Evolutionary conservation across 2,797 vertebrate genomes (phyloP).

Genomic region (Cetoscarus ocellatus): DNA sequence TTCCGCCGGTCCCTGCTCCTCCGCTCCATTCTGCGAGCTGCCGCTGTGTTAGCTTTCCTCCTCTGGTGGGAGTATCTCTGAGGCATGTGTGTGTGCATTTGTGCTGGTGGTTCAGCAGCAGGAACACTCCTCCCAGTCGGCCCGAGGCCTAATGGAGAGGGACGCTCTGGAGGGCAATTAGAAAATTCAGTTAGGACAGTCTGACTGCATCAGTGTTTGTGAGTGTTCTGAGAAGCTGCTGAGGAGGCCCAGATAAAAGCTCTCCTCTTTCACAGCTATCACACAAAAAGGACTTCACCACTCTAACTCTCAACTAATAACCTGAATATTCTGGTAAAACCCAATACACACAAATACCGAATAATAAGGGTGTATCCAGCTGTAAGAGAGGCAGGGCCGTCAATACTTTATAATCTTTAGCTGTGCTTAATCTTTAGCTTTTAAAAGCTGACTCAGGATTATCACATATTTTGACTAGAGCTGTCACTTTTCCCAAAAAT

Average conservation of each 20-base stretch:
- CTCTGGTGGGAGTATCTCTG: slow-evolving; percentile 78
- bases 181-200: slow-evolving; percentile 82
- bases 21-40: slow-evolving; percentile 87
- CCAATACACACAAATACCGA: neutral
- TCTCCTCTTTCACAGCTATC: slow-evolving; percentile 57
- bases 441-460: too few relatives aligned
- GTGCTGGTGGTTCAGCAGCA: slow-evolving; percentile 46
- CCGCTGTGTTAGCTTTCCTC: slow-evolving; percentile 69
- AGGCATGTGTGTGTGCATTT: slow-evolving; percentile 77
- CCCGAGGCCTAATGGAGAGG: slow-evolving; percentile 81
- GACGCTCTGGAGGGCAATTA: slow-evolving; percentile 84
- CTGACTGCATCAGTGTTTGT: slow-evolving; percentile 50
- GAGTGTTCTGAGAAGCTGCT: slow-evolving; percentile 78
- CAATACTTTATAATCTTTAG: too few relatives aligned
- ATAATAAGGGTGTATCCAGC: neutral
- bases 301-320: neutral
- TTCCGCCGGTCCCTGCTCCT: slow-evolving; percentile 68
- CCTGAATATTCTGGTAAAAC: neutral
- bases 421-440: too few relatives aligned
- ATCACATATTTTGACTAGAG: too few relatives aligned
- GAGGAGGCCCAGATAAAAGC: slow-evolving; percentile 68
- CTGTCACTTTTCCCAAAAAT: too few relatives aligned
- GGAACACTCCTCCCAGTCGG: slow-evolving; percentile 74
- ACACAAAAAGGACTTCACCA: neutral
- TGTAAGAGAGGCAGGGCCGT: too few relatives aligned